These are phyloP conservation scores for Darevskia nairensis DNA, from an alignment of 2,797 vertebrate species.

Conservation along the genomic window DNA sequence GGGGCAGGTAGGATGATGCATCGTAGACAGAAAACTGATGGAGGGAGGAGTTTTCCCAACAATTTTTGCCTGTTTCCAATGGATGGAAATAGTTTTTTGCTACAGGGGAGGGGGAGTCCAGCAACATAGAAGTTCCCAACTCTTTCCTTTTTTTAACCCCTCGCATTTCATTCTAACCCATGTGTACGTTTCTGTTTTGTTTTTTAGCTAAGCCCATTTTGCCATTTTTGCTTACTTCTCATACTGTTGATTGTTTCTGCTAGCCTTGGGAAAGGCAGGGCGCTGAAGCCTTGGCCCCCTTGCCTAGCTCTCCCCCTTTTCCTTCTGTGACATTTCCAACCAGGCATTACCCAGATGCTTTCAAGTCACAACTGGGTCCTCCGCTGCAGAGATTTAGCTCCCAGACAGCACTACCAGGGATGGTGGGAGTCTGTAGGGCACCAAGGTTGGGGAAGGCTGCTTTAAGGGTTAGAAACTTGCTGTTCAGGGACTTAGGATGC, in stretches of 20 bases:
- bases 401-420: too few relatives aligned
- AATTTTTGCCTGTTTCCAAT: background rate
- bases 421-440: too few relatives aligned
- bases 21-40: too few relatives aligned
- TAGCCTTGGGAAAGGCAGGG: background rate
- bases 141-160: background rate
- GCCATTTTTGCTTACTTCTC: background rate
- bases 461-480: background rate
- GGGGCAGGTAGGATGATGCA: too few relatives aligned
- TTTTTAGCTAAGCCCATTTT: too few relatives aligned
- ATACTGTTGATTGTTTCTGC: background rate
- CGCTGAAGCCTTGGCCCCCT: background rate
- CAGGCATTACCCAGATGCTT: background rate
- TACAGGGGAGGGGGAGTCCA: background rate
- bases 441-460: background rate
- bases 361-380: background rate
- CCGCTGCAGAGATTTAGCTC: background rate
- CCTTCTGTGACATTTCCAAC: conserved; percentile 23
- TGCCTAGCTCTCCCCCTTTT: conserved; percentile 41
- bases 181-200: too few relatives aligned
- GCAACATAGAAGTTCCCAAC: background rate
- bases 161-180: background rate
- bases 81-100: background rate
- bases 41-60: too few relatives aligned
- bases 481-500: background rate